These are phyloP conservation scores for Ochotona princeps DNA, from an alignment of 2,113 vertebrate genomes.

Conservation along the genomic window DNA sequence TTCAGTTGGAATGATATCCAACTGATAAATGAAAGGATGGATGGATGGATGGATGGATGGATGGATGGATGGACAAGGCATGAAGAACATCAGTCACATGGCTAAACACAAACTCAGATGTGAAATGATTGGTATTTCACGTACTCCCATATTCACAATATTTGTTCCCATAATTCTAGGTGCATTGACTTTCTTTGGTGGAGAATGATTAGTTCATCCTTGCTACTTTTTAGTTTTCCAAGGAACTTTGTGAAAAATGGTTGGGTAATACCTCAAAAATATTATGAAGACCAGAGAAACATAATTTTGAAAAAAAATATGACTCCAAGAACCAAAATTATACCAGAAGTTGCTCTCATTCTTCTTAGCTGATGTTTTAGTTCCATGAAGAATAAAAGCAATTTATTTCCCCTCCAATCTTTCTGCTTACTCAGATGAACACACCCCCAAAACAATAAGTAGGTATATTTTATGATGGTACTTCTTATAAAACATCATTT, in stretches of 20 bases:
- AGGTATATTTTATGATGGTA: not conserved
- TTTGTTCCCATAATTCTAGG: not conserved
- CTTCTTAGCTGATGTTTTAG: not conserved
- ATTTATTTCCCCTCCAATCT: not conserved
- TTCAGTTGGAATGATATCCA: not conserved
- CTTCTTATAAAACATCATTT: not conserved
- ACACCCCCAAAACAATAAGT: not conserved
- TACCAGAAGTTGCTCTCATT: not conserved
- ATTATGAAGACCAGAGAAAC: slow-evolving; percentile 59
- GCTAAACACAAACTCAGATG: not conserved
- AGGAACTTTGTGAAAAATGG: slow-evolving; percentile 43
- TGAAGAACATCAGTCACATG: not conserved
- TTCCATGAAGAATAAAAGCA: slow-evolving; percentile 27
- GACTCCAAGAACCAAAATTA: slow-evolving; percentile 17
- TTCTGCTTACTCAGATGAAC: slow-evolving; percentile 36
- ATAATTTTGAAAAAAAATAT: slow-evolving; percentile 30
- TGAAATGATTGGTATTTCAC: not conserved
- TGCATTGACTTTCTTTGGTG: not conserved
- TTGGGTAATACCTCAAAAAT: slow-evolving; percentile 20
- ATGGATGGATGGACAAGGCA: not conserved
- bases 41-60: not conserved
- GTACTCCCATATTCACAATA: not conserved
- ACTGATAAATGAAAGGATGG: not conserved
- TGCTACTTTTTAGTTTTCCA: slow-evolving; percentile 18
- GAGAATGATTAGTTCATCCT: not conserved